Conservation (phyloP, 1,140 invertebrate genomes). For the Eumaeus atala region DNA sequence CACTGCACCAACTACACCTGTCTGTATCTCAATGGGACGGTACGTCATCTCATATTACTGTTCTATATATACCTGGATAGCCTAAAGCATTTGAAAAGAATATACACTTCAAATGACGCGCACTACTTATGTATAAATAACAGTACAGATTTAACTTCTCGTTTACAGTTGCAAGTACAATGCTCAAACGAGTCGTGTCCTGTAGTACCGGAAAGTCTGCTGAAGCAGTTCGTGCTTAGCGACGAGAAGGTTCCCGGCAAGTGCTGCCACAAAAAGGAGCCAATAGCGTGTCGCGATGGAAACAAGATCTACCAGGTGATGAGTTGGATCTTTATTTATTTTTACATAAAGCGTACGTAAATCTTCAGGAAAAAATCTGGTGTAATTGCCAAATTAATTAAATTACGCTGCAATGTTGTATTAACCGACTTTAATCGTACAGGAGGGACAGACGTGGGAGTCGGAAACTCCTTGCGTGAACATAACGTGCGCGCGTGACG, state of each 20-base stretch:
- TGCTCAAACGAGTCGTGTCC: constrained; percentile 59
- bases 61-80: not conserved
- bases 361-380: no score
- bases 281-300: constrained; percentile 74
- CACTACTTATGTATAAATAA: no score
- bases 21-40: constrained; percentile 69
- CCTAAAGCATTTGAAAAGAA: no score
- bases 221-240: constrained; percentile 71
- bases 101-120: no score
- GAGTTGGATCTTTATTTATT: not conserved
- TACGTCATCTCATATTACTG: constrained; percentile 42
- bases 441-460: constrained; percentile 77
- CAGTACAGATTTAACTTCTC: not conserved
- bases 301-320: constrained; percentile 71
- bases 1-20: constrained; percentile 77
- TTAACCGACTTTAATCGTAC: not conserved
- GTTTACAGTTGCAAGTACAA: constrained; percentile 61
- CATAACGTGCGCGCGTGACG: constrained; percentile 73
- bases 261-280: constrained; percentile 75
- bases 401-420: not conserved
- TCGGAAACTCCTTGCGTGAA: constrained; percentile 77
- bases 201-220: constrained; percentile 43
- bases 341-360: no score
- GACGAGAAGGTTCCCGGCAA: constrained; percentile 55
- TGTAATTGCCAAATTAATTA: no score